Conservation (phyloP, 2,888 invertebrate species). For the Latrodectus hesperus region DNA sequence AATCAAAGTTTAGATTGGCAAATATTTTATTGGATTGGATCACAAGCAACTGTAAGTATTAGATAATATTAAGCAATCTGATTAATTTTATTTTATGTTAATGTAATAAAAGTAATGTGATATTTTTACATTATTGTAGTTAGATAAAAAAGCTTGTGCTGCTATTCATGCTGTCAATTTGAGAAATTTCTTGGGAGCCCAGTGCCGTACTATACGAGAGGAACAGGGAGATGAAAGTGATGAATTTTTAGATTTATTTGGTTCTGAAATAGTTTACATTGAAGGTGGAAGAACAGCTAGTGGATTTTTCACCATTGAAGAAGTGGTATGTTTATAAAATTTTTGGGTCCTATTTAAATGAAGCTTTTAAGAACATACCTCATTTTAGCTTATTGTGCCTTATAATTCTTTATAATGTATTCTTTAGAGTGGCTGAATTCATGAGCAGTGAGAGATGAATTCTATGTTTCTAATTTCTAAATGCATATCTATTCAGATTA, state of each 20-base stretch:
- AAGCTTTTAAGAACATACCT: too few relatives aligned
- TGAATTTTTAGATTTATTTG: conserved; percentile 94
- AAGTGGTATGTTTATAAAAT: conserved; percentile 79
- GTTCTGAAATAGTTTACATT: conserved; percentile 92
- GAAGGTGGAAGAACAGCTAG: conserved; percentile 98
- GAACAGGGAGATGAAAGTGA: conserved; percentile 98
- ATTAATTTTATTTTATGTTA: background rate
- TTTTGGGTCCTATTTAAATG: background rate
- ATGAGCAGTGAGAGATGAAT: too few relatives aligned
- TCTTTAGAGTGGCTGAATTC: too few relatives aligned
- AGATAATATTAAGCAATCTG: background rate
- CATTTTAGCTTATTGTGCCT: too few relatives aligned
- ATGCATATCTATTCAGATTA: too few relatives aligned
- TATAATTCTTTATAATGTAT: too few relatives aligned
- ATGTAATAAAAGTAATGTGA: background rate
- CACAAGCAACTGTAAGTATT: conserved; percentile 87
- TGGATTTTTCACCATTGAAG: conserved; percentile 97
- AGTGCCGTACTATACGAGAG: conserved; percentile 93
- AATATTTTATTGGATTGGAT: conserved; percentile 99
- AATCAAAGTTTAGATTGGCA: conserved; percentile 88
- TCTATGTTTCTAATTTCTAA: too few relatives aligned
- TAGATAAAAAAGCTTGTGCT: conserved; percentile 96
- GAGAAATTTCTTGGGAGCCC: conserved; percentile 94
- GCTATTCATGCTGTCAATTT: conserved; percentile 99
- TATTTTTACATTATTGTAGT: conserved; percentile 75